Base-by-base conservation (phyloP, 2,797 vertebrate species). In the Okamejei kenojei region DNA sequence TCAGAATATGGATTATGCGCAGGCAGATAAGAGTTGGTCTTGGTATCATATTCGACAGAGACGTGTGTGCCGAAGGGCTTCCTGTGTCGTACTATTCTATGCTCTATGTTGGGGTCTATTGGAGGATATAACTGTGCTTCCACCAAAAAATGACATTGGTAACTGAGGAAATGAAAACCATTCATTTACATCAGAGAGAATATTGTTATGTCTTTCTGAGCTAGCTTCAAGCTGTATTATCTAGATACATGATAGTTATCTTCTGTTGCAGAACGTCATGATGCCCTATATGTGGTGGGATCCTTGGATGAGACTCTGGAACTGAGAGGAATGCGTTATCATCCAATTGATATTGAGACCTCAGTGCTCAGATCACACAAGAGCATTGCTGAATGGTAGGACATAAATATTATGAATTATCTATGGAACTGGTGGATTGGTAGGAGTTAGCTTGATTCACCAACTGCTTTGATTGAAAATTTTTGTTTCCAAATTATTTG, bases 331-430 rank as follows among this genome's bases (percentile, higher is more conserved):
- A 98, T 98, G 98, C 96, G 98, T 63, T 98, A 98, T 94, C 98
- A 98, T 94, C 98, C 98, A 74, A 98, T 97, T 0, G 98, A 98
- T 95, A 98, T 98, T 0, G 98, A 98, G 94, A 98, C 97, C 0
- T 98, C 98, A 0, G 98, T 98, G 78, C 97, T 97, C 94, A 96
- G 98, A 1, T 96, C 98, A 6, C 98, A 98, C 95, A 97, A 98
- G 95, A 98, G 97, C 96, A 97, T 98, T 8, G 97, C 98, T 0
- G 98, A 98, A 95, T 98, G 98, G 98, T 98, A 93, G 97, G 97
- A 68, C 79, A 11, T 45, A 65, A 15, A 86, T 61, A 32, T 17
- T 88, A 7, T 21, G 2, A 32, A 38, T 38, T 90, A 90, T 58
- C 63, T 58, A 17, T 17, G 26, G 8, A 63, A 32, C n/a, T 68